These are phyloP conservation scores for Drosophila differens DNA, from an alignment of 2,888 invertebrate species.

Conservation along the genomic window DNA sequence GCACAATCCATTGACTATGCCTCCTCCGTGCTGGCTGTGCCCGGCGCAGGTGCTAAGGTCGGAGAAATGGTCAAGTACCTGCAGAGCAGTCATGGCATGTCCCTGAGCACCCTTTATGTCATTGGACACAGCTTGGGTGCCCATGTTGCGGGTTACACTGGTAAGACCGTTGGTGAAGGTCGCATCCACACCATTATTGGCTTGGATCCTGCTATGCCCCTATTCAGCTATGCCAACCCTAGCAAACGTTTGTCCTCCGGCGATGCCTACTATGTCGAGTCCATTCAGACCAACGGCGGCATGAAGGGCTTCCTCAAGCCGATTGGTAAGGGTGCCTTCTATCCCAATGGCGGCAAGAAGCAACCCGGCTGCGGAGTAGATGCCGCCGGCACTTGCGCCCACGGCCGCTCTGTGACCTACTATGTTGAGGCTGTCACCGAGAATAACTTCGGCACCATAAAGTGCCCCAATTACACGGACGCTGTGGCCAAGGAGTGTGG, in stretches of 20 bases:
- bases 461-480: conserved; percentile 74
- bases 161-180: conserved; percentile 86
- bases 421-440: conserved; percentile 84
- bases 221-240: conserved; percentile 65
- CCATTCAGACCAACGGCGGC: conserved; percentile 79
- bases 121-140: conserved; percentile 88
- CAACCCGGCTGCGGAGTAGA: conserved; percentile 86
- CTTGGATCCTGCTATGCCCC: conserved; percentile 77
- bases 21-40: conserved; percentile 85
- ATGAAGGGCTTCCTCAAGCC: conserved; percentile 73
- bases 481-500: conserved; percentile 65
- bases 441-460: conserved; percentile 62
- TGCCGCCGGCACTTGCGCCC: conserved; percentile 83
- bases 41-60: conserved; percentile 72
- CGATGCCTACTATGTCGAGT: conserved; percentile 81
- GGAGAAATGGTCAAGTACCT: conserved; percentile 83
- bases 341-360: conserved; percentile 86
- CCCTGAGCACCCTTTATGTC: conserved; percentile 85
- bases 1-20: conserved; percentile 87
- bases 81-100: conserved; percentile 85
- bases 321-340: conserved; percentile 85
- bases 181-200: conserved; percentile 87
- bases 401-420: conserved; percentile 84
- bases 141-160: conserved; percentile 87
- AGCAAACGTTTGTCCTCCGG: conserved; percentile 57